Base-by-base conservation (phyloP, 2,113 vertebrate genomes). In the Phalacrocorax carbo region DNA sequence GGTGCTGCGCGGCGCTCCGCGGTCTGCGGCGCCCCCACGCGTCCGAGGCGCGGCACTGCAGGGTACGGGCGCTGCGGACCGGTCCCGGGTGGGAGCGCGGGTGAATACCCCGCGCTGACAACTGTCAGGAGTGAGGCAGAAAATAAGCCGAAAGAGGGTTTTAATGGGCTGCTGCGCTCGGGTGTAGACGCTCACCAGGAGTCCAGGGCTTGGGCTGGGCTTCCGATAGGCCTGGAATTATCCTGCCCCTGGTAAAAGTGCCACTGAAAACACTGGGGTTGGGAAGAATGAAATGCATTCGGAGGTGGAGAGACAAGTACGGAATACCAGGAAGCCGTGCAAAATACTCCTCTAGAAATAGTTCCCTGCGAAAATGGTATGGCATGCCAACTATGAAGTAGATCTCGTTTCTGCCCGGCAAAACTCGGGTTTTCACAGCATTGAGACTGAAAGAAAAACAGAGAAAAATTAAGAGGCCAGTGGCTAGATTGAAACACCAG, bases 11-110 rank as follows among this genome's bases (percentile, higher is more conserved):
- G 8, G 9, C 51, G 4, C 25, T n/a, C 36, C 38, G n/a, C 61
- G 57, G 98, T 96, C 97, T 98, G 96, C 95, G 97, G 94, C 96
- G 73, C 98, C 98, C 97, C 97, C 98, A 94, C 44, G 97, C 91
- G 98, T 97, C 25, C 13, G 3, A 10, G 15, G 0, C 0, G 1
- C 1, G 10, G 64, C 18, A 55, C 66, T 20, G 88, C 97, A 86
- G 76, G 5, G 29, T 2, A 13, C n/a, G 18, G 23, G 29, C 42
- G 62, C 40, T 25, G 70, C 86, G 79, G 79, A 77, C 27, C 13
- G 5, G 8, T 3, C 3, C 22, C 21, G 32, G 15, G 34, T 3
- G 62, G 8, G 52, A 20, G 10, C 22, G 14, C 2, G 46, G 76
- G 34, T 0, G 80, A 10, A 5, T 22, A 19, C 5, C 12, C 29